Evolutionary conservation across 2,797 vertebrate genomes (phyloP).

Genomic region (Megaceryle alcyon): DNA sequence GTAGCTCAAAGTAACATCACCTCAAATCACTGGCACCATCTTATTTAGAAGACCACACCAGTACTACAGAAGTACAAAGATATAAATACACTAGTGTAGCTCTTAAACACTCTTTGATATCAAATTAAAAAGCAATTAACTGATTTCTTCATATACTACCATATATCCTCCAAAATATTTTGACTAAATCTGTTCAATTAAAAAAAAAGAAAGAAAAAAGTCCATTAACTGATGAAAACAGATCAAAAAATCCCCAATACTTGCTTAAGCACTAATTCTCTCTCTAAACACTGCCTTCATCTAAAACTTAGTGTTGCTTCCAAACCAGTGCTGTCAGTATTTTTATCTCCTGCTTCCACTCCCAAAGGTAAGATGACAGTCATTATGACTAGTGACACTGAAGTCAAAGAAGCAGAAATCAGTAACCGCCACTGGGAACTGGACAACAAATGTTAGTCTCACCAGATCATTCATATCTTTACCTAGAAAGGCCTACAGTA

Average conservation of each 20-base stretch:
- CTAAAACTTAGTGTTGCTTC: neutral
- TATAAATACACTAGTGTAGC: neutral
- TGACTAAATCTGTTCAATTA: neutral
- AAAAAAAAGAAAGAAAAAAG: neutral
- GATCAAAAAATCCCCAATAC: neutral
- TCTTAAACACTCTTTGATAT: neutral
- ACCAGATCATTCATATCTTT: accelerated
- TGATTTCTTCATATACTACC: neutral
- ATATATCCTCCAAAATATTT: neutral
- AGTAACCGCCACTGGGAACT: neutral
- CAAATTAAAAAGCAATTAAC: neutral
- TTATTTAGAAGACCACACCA: neutral
- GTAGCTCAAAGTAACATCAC: neutral
- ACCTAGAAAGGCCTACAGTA: accelerated
- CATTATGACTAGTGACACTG: neutral
- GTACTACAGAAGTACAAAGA: neutral
- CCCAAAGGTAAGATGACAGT: neutral
- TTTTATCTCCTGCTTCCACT: neutral
- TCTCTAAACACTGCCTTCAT: neutral
- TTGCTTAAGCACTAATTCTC: neutral
- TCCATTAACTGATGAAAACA: neutral
- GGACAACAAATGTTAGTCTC: neutral
- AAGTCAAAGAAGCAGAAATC: neutral
- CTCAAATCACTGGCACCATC: neutral
- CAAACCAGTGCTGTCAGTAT: neutral